Evolutionary conservation across 2,888 invertebrate genomes (phyloP), one percentile per base, ranked within the genome.

Genomic region (Synergus itoensis): DNA sequence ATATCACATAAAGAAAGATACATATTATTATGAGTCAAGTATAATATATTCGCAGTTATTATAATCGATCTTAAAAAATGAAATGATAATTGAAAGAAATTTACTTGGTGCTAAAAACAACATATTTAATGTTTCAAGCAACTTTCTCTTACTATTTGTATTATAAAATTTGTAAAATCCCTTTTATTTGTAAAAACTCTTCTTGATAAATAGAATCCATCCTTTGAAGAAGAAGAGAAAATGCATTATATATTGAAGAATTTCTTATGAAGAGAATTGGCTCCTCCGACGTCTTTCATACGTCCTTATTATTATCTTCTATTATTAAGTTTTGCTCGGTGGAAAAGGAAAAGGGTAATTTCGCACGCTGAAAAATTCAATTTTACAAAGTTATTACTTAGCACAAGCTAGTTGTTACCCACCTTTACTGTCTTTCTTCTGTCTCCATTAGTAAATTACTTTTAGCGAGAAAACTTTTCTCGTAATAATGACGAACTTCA

Each of bases 351-450:
- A 79, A 73, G 76, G 76, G 77, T 67, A 81, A 57, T 79, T 79
- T 67, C 53, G 62, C 36, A 62, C 45, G 43, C 63, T 53, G 73
- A 73, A 79, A 82, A 78, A 82, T 84, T 84, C 82, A 83, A 83
- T 83, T 83, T 82, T 77, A 53, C 64, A n/a, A 79, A 77, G 75
- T 67, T 77, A 73, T 83, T 78, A 83, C 80, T 82, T 80, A 82
- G 77, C 77, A 18, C 76, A 78, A 83, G 77, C 81, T 82, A 79
- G 78, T 83, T 84, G 81, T 80, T 79, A 73, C 77, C 79, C 28
- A 62, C 76, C 80, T 62, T 73, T 45, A 75, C 21, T 65, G n/a
- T 18, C 45, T 64, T 77, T 77, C 45, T 64, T 73, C 73, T 43
- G 21, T 48, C 77, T 78, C 76, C 76, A 76, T 77, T 78, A 81